phyloP scores from a whole-genome alignment of 2,797 vertebrate species.

The Myotis planiceps region DNA sequence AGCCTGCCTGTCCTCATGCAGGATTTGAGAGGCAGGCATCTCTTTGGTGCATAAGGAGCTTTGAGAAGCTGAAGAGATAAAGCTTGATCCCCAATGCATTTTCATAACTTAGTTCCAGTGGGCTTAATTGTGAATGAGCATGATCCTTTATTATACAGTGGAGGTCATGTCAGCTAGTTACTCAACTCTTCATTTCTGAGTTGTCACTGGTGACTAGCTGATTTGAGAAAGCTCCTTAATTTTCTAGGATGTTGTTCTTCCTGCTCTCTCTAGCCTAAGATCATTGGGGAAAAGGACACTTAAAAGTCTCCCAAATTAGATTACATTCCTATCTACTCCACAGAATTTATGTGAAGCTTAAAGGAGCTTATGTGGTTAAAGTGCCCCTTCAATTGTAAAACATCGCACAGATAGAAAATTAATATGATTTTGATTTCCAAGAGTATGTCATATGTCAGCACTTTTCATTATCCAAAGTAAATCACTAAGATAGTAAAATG shows the following conservation, averaged over 20 bases:
- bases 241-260: neutral
- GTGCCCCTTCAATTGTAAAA: neutral
- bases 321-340: neutral
- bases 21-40: neutral
- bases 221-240: neutral
- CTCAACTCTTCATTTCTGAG: neutral
- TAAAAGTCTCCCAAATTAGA: neutral
- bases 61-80: neutral
- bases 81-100: neutral
- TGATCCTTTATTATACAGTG: neutral
- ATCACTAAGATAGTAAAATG: neutral
- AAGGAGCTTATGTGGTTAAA: neutral
- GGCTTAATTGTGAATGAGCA: neutral
- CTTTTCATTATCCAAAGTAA: neutral
- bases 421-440: neutral
- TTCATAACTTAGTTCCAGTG: neutral
- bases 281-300: neutral
- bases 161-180: fast-evolving
- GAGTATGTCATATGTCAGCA: neutral
- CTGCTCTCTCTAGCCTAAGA: neutral
- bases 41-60: neutral
- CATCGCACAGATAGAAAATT: neutral
- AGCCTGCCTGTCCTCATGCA: neutral
- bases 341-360: neutral
- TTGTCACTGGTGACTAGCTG: neutral